Base-by-base conservation (phyloP, 2,113 vertebrate genomes). In the Paralichthys olivaceus region DNA sequence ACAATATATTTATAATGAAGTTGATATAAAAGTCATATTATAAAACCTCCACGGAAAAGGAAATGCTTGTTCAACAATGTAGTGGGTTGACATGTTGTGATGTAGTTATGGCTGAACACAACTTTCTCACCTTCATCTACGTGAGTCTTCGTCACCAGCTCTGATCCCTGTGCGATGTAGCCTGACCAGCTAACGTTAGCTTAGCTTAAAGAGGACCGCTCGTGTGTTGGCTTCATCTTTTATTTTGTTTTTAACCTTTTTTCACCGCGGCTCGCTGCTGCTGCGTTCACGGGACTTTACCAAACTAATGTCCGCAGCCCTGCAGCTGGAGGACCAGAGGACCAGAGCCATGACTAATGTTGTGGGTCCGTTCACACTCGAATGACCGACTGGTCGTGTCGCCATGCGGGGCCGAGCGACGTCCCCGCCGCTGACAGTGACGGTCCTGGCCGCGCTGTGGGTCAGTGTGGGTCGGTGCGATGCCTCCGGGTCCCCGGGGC, bases 401-500 rank as follows among this genome's bases (percentile, higher is more conserved):
- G 32, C 7, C 66, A 86, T 86, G 89, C 56, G 29, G 65, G 75
- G 61, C 28, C 47, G 70, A 0, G 45, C 62, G 1, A 43, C 45
- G 26, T 73, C 68, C 32, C 4, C 9, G 63, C 72, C 45, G 83
- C 65, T 73, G 32, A 55, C 61, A 0, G 75, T 72, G 66, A 49
- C 75, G 1, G 6, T 90, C 37, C 65, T 93, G 72, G 82, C 85
- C 28, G 87, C 82, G 22, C 67, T 91, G 32, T 91, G 84, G 79
- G 45, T 87, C 53, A 37, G 8, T n/a, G 4, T 59, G 70, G 62
- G 59, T 14, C 80, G 71, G 22, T 80, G 63, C 51, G 15, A 9
- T 1, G 56, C 23, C 6, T 45, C 80, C 55, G 69, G 12, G 19
- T 23, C 79, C 28, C 43, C 8, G 26, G 53, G 58, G n/a, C 43